Percentiles rank a stretch among this genome's conserved stretches.
These are phyloP conservation scores for Lithobius niger DNA, from an alignment of 1,140 invertebrate genomes.

Conservation along the genomic window DNA sequence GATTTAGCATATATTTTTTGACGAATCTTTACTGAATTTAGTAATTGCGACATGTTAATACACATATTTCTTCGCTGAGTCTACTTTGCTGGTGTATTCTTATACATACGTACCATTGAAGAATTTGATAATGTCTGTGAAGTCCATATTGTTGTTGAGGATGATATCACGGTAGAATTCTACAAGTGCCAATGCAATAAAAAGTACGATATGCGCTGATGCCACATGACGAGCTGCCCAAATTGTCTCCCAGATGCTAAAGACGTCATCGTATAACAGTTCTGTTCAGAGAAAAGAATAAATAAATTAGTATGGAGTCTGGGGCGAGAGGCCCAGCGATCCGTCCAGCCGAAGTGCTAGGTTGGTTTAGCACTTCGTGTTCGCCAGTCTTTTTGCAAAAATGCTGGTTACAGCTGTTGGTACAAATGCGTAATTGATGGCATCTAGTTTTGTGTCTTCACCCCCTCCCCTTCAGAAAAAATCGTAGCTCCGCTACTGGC, in stretches of 20 bases:
- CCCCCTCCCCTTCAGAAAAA: no score
- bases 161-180: slow-evolving; percentile 90
- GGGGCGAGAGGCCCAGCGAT: no score
- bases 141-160: slow-evolving; percentile 88
- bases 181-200: slow-evolving; percentile 78
- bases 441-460: no score
- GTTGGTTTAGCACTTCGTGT: no score
- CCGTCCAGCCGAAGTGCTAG: no score
- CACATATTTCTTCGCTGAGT: background rate
- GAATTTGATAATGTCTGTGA: slow-evolving; percentile 95
- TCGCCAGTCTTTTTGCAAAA: no score
- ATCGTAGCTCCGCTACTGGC: background rate
- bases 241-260: slow-evolving; percentile 87
- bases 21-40: background rate
- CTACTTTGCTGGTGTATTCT: background rate
- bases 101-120: slow-evolving; percentile 62
- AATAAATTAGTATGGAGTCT: no score
- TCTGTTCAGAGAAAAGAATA: slow-evolving; percentile 38
- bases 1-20: slow-evolving; percentile 5
- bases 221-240: slow-evolving; percentile 83
- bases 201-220: slow-evolving; percentile 79
- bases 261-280: slow-evolving; percentile 79
- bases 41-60: background rate
- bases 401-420: no score
- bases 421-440: no score